Conservation (phyloP, 2,888 invertebrate genomes). For the Zhengitettix transpicula region DNA sequence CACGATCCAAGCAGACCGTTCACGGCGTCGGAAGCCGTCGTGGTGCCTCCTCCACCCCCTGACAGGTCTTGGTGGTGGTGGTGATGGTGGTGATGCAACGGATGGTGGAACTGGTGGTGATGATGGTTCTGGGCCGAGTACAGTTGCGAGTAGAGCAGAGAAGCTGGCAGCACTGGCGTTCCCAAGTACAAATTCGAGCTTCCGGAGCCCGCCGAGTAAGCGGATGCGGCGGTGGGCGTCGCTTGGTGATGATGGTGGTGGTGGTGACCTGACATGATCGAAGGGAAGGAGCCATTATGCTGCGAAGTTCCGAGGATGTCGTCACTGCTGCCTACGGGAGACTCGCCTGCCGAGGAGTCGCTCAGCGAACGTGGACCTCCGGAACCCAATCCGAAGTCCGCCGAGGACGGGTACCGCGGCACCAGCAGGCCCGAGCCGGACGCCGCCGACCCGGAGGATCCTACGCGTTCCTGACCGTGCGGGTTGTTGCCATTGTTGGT, state of each 20-base stretch:
- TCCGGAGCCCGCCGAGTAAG: conserved; percentile 16
- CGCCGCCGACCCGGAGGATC: conserved; percentile 5
- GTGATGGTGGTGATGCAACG: conserved; percentile 3
- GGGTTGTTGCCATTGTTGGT: conserved; percentile 5
- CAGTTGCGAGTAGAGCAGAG: conserved; percentile 65
- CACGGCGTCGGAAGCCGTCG: conserved; percentile 1
- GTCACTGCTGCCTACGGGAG: conserved; percentile 27
- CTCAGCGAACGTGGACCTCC: conserved; percentile 58
- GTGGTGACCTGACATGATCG: conserved; percentile 36
- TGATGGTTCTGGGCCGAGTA: conserved; percentile 40
- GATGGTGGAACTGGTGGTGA: conserved; percentile 11
- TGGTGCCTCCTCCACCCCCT: neutral
- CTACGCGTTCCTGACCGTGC: conserved; percentile 8
- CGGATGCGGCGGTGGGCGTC: conserved; percentile 31
- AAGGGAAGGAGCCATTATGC: conserved; percentile 34
- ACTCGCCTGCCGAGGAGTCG: conserved; percentile 60
- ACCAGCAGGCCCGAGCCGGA: conserved; percentile 30
- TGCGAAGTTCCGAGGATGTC: conserved; percentile 35
- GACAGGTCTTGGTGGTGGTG: neutral
- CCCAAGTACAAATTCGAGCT: conserved; percentile 13
- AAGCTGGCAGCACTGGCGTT: conserved; percentile 57
- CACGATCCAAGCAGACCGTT: neutral
- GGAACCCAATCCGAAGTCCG: conserved; percentile 19
- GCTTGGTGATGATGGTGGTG: conserved; percentile 34
- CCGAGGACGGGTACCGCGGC: conserved; percentile 41